A percentile compares a stretch with the other conserved stretches of the same genome.
Evolutionary conservation across 2,888 invertebrate species (phyloP).

Genomic region (Lithophane semibrunnea): DNA sequence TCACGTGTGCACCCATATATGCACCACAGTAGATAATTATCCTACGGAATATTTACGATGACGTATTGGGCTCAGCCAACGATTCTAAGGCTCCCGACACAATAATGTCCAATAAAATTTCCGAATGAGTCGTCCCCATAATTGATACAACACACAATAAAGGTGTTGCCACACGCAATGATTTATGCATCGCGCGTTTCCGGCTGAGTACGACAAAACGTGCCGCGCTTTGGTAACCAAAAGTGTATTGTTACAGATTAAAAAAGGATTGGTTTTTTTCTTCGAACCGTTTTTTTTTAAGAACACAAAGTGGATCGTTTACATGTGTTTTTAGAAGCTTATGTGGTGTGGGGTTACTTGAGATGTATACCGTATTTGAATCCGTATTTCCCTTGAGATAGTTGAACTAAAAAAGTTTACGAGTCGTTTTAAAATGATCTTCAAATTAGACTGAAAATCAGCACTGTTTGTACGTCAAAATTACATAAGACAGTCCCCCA

Average conservation of each 20-base stretch:
- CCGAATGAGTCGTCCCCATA: conserved; percentile 58
- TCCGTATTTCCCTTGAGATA: not conserved
- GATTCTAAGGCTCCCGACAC: conserved; percentile 49
- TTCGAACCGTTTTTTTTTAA: conserved; percentile 21
- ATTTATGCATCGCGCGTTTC: conserved; percentile 64
- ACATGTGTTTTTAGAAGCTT: conserved; percentile 47
- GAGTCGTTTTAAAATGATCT: not conserved
- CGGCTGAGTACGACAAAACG: conserved; percentile 60
- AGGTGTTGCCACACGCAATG: conserved; percentile 66
- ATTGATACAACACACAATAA: conserved; percentile 65
- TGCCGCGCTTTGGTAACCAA: conserved; percentile 48
- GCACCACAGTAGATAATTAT: conserved; percentile 2
- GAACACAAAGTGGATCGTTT: conserved; percentile 27
- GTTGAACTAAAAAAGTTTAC: not conserved
- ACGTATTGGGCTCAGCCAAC: conserved; percentile 24
- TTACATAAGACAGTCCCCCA: not conserved
- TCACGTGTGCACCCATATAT: conserved; percentile 9
- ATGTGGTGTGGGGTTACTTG: conserved; percentile 21
- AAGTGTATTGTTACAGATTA: conserved; percentile 62
- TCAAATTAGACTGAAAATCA: too few species aligned
- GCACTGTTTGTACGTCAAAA: too few species aligned
- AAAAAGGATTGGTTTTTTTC: conserved; percentile 32
- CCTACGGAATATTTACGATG: conserved; percentile 44
- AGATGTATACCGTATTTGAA: conserved; percentile 9
- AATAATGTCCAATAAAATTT: conserved; percentile 64